Evolutionary conservation across 2,113 vertebrate species (phyloP).

Genomic region (Euleptes europaea): DNA sequence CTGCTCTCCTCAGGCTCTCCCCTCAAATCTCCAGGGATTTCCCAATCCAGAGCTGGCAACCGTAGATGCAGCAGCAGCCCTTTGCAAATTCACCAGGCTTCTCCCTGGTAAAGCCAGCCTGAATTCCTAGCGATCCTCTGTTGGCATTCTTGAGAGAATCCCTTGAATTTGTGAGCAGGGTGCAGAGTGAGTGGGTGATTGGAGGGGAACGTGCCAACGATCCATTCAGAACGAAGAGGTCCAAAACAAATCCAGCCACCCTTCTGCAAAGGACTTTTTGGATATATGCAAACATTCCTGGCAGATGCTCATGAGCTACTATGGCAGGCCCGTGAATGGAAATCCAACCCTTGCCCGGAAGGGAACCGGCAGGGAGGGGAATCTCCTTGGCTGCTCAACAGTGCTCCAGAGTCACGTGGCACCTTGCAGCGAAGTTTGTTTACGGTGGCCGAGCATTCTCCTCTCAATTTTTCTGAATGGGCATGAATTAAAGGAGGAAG

Average conservation of each 20-base stretch:
- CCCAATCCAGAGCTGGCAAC: too few species aligned
- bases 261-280: not conserved
- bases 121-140: too few species aligned
- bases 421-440: not conserved
- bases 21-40: too few species aligned
- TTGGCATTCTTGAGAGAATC: not conserved
- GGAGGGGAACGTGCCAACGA: not conserved
- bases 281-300: not conserved
- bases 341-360: not conserved
- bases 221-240: not conserved
- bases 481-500: not conserved
- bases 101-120: not conserved
- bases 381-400: not conserved
- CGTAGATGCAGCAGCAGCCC: not conserved
- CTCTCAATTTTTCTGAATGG: conserved; percentile 26
- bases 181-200: not conserved
- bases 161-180: not conserved
- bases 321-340: not conserved
- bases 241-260: not conserved
- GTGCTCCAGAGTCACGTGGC: not conserved
- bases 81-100: not conserved
- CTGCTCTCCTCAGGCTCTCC: too few species aligned
- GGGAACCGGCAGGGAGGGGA: not conserved
- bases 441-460: not conserved
- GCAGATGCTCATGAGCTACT: not conserved